These are phyloP conservation scores for Montifringilla adamsi DNA, from an alignment of 2,113 vertebrate species.

Conservation along the genomic window DNA sequence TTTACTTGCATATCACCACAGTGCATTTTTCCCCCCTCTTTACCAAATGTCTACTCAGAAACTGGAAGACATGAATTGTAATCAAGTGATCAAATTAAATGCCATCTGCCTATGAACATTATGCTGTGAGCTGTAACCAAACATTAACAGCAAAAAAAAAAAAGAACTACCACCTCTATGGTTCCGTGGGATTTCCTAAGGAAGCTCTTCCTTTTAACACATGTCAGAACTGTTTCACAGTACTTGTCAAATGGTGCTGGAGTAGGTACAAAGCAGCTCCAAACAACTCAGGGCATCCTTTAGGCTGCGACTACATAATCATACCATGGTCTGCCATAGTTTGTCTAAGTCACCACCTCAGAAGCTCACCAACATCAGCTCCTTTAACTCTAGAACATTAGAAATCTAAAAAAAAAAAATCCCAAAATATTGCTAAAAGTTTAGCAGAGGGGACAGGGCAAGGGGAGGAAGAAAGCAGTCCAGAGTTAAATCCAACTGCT, in stretches of 20 bases:
- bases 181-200: neutral
- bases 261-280: neutral
- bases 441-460: rapidly evolving
- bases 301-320: neutral
- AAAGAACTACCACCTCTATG: neutral
- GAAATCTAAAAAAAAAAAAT: neutral
- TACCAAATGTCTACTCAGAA: neutral
- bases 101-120: neutral
- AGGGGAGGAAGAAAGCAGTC: neutral
- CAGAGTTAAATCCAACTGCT: neutral
- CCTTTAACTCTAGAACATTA: neutral
- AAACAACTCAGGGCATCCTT: neutral
- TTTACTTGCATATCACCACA: neutral
- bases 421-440: neutral
- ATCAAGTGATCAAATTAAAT: neutral
- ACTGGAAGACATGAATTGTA: neutral
- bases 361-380: rapidly evolving
- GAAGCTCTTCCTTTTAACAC: neutral
- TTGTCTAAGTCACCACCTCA: neutral
- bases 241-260: neutral
- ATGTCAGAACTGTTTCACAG: neutral
- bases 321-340: neutral
- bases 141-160: neutral
- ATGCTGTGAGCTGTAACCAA: neutral
- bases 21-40: rapidly evolving